Evolutionary conservation across 92 coral and sea anemone genomes (phyloP).

Genomic region (Porites cylindrica): DNA sequence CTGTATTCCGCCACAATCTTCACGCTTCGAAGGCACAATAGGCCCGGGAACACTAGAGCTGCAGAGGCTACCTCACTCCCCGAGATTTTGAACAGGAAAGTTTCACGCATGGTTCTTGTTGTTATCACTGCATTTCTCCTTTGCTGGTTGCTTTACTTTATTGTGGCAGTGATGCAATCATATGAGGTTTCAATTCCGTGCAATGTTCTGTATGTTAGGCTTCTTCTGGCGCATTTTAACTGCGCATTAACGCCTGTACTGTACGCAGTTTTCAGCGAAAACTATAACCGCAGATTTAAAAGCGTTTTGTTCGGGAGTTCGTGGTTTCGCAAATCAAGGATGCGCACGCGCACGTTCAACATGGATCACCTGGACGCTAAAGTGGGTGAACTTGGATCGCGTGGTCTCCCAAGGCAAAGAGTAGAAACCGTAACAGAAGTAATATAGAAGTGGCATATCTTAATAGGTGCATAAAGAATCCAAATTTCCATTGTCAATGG

Average conservation of each 20-base stretch:
- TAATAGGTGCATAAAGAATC: no score
- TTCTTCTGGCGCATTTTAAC: constrained; percentile 71
- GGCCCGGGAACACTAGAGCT: constrained; percentile 42
- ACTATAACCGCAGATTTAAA: constrained; percentile 63
- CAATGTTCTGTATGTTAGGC: constrained; percentile 56
- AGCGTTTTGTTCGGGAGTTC: not conserved
- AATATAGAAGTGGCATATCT: not conserved
- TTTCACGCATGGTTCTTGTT: constrained; percentile 65
- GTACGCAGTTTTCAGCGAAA: constrained; percentile 63
- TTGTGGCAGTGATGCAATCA: constrained; percentile 55
- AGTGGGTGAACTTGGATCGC: not conserved
- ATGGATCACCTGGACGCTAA: not conserved
- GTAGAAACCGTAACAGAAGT: not conserved
- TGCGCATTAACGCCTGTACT: constrained; percentile 73
- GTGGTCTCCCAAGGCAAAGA: not conserved
- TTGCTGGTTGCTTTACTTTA: constrained; percentile 77
- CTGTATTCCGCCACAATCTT: constrained; percentile 64
- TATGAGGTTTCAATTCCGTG: constrained; percentile 54
- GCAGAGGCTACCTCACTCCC: no score
- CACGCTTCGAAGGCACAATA: constrained; percentile 39
- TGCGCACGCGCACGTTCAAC: constrained; percentile 2
- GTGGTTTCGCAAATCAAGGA: not conserved
- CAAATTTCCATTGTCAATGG: no score
- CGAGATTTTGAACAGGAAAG: constrained; percentile 30
- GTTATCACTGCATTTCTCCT: constrained; percentile 65